Percentiles rank a stretch among this genome's conserved stretches.
Evolutionary conservation across 2,113 vertebrate species (phyloP).

Genomic region (Oxygymnocypris stewartii): DNA sequence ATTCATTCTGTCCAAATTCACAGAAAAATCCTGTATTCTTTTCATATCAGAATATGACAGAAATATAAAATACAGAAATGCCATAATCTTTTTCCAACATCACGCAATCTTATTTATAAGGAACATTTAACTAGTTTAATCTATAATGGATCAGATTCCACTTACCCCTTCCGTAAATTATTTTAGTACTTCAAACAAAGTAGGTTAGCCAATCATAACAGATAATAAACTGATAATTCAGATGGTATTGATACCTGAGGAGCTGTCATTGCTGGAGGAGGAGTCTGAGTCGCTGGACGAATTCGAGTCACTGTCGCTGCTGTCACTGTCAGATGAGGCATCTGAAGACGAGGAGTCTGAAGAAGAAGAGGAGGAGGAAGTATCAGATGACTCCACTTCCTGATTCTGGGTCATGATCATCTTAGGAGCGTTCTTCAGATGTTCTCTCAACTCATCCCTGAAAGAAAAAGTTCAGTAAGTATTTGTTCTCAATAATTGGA

Average conservation of each 20-base stretch:
- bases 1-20: neutral
- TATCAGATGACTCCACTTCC: conserved; percentile 89
- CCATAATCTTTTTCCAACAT: too few species aligned
- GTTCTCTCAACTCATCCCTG: conserved; percentile 95
- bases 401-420: conserved; percentile 97
- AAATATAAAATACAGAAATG: neutral
- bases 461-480: neutral
- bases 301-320: conserved; percentile 67
- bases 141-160: neutral
- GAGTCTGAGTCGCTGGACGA: conserved; percentile 80
- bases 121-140: neutral
- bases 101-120: neutral
- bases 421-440: conserved; percentile 96
- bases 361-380: conserved; percentile 77
- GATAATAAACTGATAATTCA: neutral
- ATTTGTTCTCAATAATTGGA: neutral
- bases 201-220: neutral
- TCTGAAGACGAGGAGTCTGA: conserved; percentile 68
- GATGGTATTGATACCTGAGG: conserved; percentile 75
- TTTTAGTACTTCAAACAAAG: too few species aligned
- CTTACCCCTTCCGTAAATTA: too few species aligned
- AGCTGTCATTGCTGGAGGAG: conserved; percentile 71
- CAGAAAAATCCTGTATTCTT: neutral
- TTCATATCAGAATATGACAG: neutral
- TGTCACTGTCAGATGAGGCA: conserved; percentile 65